A percentile compares a stretch with the other conserved stretches of the same genome.
These are phyloP conservation scores for Anthopleura sola DNA, from an alignment of 64 coral and sea anemone genomes.

Conservation along the genomic window DNA sequence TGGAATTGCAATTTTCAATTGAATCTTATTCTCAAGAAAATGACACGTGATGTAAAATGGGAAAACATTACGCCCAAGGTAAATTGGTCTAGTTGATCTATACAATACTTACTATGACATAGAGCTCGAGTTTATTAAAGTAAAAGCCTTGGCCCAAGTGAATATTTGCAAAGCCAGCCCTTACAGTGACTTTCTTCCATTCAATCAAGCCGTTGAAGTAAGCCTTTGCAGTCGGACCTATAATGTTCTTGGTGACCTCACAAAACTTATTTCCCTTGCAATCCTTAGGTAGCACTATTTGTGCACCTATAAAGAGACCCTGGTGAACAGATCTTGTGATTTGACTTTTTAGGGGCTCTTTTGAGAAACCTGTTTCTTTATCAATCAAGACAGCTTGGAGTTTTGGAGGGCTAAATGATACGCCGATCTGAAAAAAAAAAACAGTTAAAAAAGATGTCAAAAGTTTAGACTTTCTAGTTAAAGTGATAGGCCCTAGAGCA, in stretches of 20 bases:
- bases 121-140: slow-evolving; percentile 74
- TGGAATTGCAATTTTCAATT: too few relatives aligned
- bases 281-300: slow-evolving; percentile 84
- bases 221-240: slow-evolving; percentile 64
- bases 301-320: slow-evolving; percentile 81
- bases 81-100: background rate
- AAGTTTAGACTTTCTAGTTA: background rate
- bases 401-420: slow-evolving; percentile 65
- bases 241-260: slow-evolving; percentile 76
- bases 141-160: slow-evolving; percentile 75
- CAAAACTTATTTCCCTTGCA: slow-evolving; percentile 88
- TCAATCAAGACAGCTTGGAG: slow-evolving; percentile 40
- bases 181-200: slow-evolving; percentile 69
- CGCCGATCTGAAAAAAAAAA: slow-evolving; percentile 65
- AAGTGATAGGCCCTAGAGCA: background rate
- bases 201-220: slow-evolving; percentile 75
- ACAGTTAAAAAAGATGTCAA: background rate
- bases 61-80: too few relatives aligned
- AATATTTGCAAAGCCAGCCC: slow-evolving; percentile 59
- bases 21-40: too few relatives aligned
- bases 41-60: too few relatives aligned
- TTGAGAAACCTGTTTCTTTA: slow-evolving; percentile 73
- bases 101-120: slow-evolving; percentile 58
- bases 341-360: slow-evolving; percentile 72
- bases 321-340: slow-evolving; percentile 28